These are phyloP conservation scores for Eriocheir sinensis DNA, from an alignment of 1,140 invertebrate genomes.

Conservation along the genomic window DNA sequence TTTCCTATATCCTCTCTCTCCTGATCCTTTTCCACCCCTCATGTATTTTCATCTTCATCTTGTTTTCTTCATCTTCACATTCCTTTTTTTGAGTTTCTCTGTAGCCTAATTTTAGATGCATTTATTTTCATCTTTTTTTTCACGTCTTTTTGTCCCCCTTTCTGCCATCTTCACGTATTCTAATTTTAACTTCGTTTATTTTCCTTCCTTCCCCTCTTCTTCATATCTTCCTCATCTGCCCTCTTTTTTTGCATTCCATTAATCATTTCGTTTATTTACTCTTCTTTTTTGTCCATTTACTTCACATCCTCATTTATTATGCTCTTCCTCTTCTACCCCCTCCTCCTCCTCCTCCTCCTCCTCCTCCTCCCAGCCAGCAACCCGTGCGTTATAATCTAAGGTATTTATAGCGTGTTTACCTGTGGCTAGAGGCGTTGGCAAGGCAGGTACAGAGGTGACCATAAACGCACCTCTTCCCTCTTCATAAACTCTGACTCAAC, in stretches of 20 bases:
- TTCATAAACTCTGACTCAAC: slow-evolving; percentile 16
- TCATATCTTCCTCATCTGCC: neutral
- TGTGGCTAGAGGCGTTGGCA: neutral
- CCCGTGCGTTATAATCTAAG: neutral
- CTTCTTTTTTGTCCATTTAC: neutral
- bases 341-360: neutral
- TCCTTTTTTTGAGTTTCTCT: too few relatives aligned
- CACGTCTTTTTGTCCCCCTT: neutral
- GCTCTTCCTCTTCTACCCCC: neutral
- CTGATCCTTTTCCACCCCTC: neutral
- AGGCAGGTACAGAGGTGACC: neutral
- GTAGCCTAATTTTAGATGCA: neutral
- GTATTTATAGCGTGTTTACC: slow-evolving; percentile 10
- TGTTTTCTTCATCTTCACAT: too few relatives aligned
- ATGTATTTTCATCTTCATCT: neutral
- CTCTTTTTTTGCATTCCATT: neutral
- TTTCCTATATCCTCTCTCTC: neutral
- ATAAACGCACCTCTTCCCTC: neutral
- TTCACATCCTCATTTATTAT: neutral
- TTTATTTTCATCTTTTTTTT: slow-evolving; percentile 31
- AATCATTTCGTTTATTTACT: neutral
- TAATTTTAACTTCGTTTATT: slow-evolving; percentile 4
- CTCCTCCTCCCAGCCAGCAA: too few relatives aligned
- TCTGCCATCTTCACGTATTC: neutral
- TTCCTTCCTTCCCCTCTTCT: neutral